Conservation (phyloP, 53 echinoderm and acorn worm genomes). For the Patiria pectinifera region DNA sequence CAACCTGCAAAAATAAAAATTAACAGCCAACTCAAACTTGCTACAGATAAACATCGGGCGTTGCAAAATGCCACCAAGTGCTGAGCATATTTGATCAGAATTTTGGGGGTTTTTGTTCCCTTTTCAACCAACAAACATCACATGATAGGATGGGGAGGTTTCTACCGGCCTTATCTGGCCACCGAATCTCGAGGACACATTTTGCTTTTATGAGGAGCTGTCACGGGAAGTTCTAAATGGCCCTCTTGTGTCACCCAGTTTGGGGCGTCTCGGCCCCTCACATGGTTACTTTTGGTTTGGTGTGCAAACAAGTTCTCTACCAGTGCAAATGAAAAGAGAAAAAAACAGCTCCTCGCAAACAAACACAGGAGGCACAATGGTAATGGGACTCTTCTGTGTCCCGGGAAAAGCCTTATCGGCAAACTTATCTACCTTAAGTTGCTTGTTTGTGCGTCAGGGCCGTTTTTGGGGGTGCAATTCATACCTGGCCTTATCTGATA, state of each 20-base stretch:
- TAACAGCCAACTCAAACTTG: conserved; percentile 26
- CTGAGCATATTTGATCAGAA: conserved; percentile 50
- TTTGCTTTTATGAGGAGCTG: conserved; percentile 46
- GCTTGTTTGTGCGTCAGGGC: conserved; percentile 56
- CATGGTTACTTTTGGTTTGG: conserved; percentile 46
- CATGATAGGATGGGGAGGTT: conserved; percentile 22
- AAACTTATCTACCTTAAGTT: conserved; percentile 44
- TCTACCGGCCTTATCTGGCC: conserved; percentile 11
- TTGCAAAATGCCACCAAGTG: conserved; percentile 39
- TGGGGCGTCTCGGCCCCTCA: not conserved
- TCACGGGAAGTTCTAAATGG: conserved; percentile 49
- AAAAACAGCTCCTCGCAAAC: conserved; percentile 20
- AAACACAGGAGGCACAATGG: conserved; percentile 61
- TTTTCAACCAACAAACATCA: conserved; percentile 16
- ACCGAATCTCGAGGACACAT: conserved; percentile 28
- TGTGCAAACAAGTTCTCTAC: conserved; percentile 41
- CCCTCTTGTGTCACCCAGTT: conserved; percentile 54
- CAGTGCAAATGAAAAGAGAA: conserved; percentile 43
- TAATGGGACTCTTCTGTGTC: conserved; percentile 15
- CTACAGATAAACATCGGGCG: conserved; percentile 3
- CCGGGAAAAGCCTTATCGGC: conserved; percentile 37
- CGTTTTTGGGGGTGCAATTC: not conserved
- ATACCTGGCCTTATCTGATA: conserved; percentile 45
- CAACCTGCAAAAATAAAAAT: conserved; percentile 39
- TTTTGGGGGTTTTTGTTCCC: not conserved